Percentiles rank a stretch among this genome's conserved stretches.
These are phyloP conservation scores for Zygaena filipendulae DNA, from an alignment of 2,888 invertebrate species.

Conservation along the genomic window DNA sequence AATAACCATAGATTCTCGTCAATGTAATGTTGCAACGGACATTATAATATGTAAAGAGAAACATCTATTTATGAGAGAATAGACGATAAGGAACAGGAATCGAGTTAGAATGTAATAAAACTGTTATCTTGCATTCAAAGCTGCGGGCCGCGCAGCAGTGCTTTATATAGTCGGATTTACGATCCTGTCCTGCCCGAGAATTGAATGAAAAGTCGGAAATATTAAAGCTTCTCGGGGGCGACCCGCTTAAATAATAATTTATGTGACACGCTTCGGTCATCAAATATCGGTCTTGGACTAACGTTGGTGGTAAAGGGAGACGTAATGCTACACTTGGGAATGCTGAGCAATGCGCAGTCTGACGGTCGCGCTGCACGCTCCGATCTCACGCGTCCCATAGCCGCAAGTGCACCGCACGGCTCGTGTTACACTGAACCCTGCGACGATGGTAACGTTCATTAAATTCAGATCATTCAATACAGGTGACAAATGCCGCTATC, in stretches of 20 bases:
- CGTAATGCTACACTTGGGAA: no score
- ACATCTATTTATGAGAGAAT: slow-evolving; percentile 24
- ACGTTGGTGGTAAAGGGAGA: slow-evolving; percentile 4
- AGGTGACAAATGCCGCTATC: slow-evolving; percentile 29
- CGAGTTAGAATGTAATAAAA: slow-evolving; percentile 49
- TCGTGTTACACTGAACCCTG: slow-evolving; percentile 38
- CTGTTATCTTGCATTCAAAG: slow-evolving; percentile 51
- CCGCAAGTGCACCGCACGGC: slow-evolving; percentile 35
- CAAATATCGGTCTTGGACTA: slow-evolving; percentile 16
- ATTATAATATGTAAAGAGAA: slow-evolving; percentile 23
- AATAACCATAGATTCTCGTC: no score
- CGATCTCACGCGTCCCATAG: slow-evolving; percentile 22
- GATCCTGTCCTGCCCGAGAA: slow-evolving; percentile 34
- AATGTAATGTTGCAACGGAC: slow-evolving; percentile 31
- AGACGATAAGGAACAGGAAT: slow-evolving; percentile 41
- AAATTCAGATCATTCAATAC: slow-evolving; percentile 30
- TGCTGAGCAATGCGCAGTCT: no score
- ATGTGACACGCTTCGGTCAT: no score
- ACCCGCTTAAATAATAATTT: not conserved
- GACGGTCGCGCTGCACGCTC: slow-evolving; percentile 18
- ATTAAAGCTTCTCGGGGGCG: not conserved
- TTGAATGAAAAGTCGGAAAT: slow-evolving; percentile 26
- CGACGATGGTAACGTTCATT: slow-evolving; percentile 53
- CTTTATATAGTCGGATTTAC: no score
- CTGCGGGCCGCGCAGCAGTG: slow-evolving; percentile 28